phyloP scores from a whole-genome alignment of 2,113 vertebrate genomes.

The Labeo rohita region DNA sequence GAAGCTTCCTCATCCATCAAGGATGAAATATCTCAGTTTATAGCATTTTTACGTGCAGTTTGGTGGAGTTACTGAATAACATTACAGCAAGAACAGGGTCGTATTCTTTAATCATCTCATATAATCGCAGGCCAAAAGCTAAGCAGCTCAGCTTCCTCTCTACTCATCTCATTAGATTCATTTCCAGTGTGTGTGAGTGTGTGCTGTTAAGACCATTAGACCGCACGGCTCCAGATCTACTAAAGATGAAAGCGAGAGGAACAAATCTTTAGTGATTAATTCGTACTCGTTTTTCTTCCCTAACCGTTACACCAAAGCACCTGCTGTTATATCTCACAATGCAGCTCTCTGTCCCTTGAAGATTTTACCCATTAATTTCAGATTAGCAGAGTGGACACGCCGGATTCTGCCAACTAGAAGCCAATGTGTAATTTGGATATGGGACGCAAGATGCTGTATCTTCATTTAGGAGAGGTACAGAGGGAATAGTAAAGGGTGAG shows the following conservation, averaged over 20 bases:
- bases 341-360: constrained; percentile 52
- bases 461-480: not conserved
- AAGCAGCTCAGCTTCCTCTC: constrained; percentile 47
- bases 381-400: constrained; percentile 57
- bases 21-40: not conserved
- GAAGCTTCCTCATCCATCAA: not conserved
- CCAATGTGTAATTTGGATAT: constrained; percentile 39
- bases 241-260: constrained; percentile 62
- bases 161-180: constrained; percentile 51
- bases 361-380: constrained; percentile 64
- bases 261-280: constrained; percentile 69
- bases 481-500: constrained; percentile 3
- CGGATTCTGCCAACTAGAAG: constrained; percentile 41
- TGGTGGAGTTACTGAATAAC: constrained; percentile 9
- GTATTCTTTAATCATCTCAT: constrained; percentile 51
- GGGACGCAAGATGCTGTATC: not conserved
- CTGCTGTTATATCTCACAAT: constrained; percentile 61
- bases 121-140: constrained; percentile 49
- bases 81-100: constrained; percentile 4
- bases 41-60: not conserved
- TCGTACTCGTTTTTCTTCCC: constrained; percentile 58
- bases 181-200: constrained; percentile 47
- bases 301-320: constrained; percentile 51
- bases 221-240: constrained; percentile 57
- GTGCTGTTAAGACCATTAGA: constrained; percentile 56